Evolutionary conservation across 92 coral and sea anemone species (phyloP), one percentile per base, ranked within the genome.

Genomic region (Epizoanthus illoricatus): DNA sequence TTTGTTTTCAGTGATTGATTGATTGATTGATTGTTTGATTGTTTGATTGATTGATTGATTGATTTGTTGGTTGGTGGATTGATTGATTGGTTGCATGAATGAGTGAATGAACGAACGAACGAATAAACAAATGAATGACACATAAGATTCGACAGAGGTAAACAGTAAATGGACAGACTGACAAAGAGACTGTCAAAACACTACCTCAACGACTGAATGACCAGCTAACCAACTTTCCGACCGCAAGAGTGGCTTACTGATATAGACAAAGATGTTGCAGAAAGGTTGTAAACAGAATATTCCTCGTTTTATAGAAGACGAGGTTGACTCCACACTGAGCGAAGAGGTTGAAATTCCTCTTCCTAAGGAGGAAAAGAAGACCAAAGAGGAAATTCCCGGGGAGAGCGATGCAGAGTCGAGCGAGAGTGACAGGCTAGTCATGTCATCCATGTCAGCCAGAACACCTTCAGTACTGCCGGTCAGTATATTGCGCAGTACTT

Each of bases 401-500:
- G 89, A 73, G 43, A 89, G 92, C 78, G 98, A 89, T 86, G 90
- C 82, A 47, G 98, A 94, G 73, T 88, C 99, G 15, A 96, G 94
- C 56, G 98, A 90, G 79, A 94, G 98, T 74, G 98, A 96, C 70
- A 92, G 91, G 9, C 84, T 96, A 8, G 97, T 96, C 57, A 92
- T 96, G 86, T 90, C 99, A 4, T 92, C 97, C 24, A 90, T 88
- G 84, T 93, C 94, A 4, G 88, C 89, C 18, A 88, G 92, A 18
- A 82, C 86, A 4, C 90, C 92, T 54, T 84, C 90, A 43, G 95
- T 80, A 9, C 59, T 78, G 21, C 87, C 89, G 84, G 98, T 94
- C 73, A 69, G 90, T 40, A 21, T 17, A 18, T 5, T 17, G 33
- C 28, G 13, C 41, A 28, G 15, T 60, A 21, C 2, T 59, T 55